Conservation (phyloP, 2,888 invertebrate genomes). For the Ormyrus rosae region DNA sequence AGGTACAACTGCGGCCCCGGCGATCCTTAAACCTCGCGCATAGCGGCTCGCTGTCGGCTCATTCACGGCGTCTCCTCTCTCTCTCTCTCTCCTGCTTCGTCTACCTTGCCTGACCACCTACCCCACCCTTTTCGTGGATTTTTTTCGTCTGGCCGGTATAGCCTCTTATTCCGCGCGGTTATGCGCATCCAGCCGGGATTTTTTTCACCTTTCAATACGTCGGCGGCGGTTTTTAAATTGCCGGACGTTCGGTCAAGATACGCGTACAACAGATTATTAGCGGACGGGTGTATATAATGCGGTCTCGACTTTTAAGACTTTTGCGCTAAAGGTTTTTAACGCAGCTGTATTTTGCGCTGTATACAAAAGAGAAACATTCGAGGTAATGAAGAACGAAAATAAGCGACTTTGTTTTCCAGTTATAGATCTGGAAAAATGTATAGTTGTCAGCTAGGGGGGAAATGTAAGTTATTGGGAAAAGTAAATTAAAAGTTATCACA, state of each 20-base stretch:
- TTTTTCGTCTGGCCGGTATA: not conserved
- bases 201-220: not conserved
- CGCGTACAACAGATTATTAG: no score
- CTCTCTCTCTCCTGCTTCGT: constrained; percentile 1
- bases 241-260: not conserved
- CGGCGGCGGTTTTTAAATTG: constrained; percentile 2
- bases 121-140: not conserved
- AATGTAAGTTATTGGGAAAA: no score
- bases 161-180: not conserved
- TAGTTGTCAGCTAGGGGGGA: no score
- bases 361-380: no score
- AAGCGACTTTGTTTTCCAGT: no score
- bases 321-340: no score
- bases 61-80: constrained; percentile 2
- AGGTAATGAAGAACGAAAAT: no score
- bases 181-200: not conserved
- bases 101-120: not conserved
- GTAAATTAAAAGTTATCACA: no score
- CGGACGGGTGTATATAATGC: no score
- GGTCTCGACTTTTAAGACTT: no score
- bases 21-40: constrained; percentile 45
- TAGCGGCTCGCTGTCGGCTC: not conserved
- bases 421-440: no score
- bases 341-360: no score
- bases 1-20: constrained; percentile 41